Percentiles rank a stretch among this genome's conserved stretches.
phyloP scores from a whole-genome alignment of 1,140 invertebrate species.

The Ceratoteleas bidentatus region DNA sequence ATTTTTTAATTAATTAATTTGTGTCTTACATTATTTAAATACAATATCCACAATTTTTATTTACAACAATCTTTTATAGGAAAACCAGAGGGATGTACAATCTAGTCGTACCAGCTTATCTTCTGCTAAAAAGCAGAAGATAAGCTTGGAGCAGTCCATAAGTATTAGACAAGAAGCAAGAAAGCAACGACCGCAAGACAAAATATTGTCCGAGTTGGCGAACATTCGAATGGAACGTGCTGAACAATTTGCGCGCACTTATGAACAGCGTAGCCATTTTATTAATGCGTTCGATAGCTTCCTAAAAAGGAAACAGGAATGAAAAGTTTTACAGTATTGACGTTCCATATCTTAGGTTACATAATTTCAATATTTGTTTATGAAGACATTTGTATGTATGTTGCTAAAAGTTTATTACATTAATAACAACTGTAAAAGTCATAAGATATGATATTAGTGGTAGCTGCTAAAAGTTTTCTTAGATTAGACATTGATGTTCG shows the following conservation, averaged over 20 bases:
- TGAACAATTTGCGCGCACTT: not conserved
- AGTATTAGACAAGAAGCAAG: not conserved
- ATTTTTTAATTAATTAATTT: not conserved
- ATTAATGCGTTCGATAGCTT: not conserved
- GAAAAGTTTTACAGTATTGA: not conserved
- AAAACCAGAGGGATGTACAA: not conserved
- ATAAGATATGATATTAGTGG: not conserved
- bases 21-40: not conserved
- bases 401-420: not conserved
- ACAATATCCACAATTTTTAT: conserved; percentile 1
- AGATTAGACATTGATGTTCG: not conserved
- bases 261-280: conserved; percentile 3
- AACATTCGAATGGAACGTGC: conserved; percentile 3
- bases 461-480: not conserved
- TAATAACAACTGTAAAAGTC: not conserved
- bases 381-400: not conserved
- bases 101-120: not conserved
- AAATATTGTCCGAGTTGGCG: not conserved
- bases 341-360: not conserved
- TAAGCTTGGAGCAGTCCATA: not conserved
- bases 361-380: not conserved
- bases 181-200: not conserved
- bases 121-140: conserved; percentile 1
- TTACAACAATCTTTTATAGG: not conserved
- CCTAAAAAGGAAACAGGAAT: not conserved